Conservation (phyloP, 2,113 vertebrate genomes). For the Podarcis muralis region DNA sequence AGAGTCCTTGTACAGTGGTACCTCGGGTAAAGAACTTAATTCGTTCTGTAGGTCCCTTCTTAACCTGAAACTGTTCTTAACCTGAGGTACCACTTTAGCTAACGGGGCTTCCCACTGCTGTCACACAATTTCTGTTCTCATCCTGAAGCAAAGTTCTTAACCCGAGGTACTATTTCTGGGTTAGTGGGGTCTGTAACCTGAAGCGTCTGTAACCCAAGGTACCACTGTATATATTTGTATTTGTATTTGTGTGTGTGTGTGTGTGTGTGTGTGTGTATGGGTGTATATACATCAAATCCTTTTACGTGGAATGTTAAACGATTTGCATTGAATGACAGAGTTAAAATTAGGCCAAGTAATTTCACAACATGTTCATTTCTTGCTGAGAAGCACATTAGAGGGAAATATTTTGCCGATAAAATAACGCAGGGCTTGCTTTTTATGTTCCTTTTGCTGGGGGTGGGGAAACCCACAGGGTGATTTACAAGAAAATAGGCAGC, state of each 20-base stretch:
- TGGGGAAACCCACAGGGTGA: neutral
- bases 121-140: too few relatives aligned
- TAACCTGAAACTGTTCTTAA: too few relatives aligned
- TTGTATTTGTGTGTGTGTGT: neutral
- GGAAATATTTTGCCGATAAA: constrained; percentile 51
- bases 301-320: constrained; percentile 33
- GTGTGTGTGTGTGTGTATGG: neutral
- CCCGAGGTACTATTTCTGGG: too few relatives aligned
- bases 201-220: too few relatives aligned
- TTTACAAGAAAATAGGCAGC: constrained; percentile 32
- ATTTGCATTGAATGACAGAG: constrained; percentile 42
- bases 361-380: constrained; percentile 57
- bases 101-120: too few relatives aligned
- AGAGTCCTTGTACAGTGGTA: neutral
- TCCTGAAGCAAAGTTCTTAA: too few relatives aligned
- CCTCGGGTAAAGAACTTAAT: too few relatives aligned
- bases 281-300: constrained; percentile 16
- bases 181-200: too few relatives aligned
- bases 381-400: constrained; percentile 53
- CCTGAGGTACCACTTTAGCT: too few relatives aligned
- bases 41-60: too few relatives aligned
- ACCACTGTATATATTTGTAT: neutral
- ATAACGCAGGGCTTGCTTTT: constrained; percentile 4
- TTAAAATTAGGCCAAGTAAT: constrained; percentile 59
- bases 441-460: constrained; percentile 36